Conservation (phyloP, 2,113 vertebrate genomes). For the Grallaria varia region DNA sequence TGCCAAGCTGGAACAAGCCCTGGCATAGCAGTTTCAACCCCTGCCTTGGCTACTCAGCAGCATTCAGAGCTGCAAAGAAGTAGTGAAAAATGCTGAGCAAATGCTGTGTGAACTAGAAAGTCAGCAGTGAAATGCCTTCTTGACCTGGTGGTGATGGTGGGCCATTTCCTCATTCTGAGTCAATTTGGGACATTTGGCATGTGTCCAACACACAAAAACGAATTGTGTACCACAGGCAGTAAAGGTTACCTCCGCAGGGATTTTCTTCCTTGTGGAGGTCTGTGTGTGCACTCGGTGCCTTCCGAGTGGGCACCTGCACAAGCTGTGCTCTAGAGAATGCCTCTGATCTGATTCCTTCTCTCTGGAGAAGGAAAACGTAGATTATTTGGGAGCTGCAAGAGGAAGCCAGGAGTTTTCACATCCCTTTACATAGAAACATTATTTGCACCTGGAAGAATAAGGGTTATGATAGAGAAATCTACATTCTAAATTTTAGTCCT, state of each 20-base stretch:
- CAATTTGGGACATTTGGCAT: neutral
- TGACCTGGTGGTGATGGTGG: neutral
- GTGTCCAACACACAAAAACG: neutral
- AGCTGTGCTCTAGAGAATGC: neutral
- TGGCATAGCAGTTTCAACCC: constrained; percentile 9
- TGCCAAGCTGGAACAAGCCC: constrained; percentile 41
- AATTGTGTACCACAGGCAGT: neutral
- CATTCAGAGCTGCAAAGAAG: neutral
- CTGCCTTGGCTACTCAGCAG: constrained; percentile 26
- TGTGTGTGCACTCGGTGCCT: accelerated
- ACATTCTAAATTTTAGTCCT: neutral
- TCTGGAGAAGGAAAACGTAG: neutral
- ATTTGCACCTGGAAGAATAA: neutral
- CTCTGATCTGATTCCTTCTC: neutral
- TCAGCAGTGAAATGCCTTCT: neutral
- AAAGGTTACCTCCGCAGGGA: accelerated
- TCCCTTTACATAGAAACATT: neutral
- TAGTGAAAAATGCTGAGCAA: neutral
- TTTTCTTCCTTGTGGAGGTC: neutral
- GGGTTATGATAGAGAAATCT: neutral
- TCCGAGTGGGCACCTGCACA: accelerated
- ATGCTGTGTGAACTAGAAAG: neutral
- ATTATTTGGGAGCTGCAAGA: neutral
- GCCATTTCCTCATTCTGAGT: neutral
- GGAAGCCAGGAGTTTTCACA: neutral